These are phyloP conservation scores for Ceramica pisi DNA, from an alignment of 2,888 invertebrate genomes.

Conservation along the genomic window DNA sequence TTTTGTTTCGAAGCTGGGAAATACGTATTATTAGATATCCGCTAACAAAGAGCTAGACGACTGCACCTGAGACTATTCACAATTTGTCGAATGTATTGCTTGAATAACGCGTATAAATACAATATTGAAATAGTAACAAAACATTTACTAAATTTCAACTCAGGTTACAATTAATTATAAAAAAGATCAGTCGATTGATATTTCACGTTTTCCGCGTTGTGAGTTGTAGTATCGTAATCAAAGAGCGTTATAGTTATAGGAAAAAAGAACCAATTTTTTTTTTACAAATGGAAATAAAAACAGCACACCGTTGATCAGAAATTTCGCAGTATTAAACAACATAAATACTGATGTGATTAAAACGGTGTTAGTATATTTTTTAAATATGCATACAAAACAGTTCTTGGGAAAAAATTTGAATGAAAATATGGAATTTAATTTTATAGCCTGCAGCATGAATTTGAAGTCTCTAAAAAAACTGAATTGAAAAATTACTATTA, in stretches of 20 bases:
- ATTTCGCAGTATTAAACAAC: background rate
- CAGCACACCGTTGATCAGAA: background rate
- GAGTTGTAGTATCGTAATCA: too few relatives aligned
- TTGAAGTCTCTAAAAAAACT: background rate
- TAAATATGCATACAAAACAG: background rate
- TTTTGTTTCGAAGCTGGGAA: conserved; percentile 62
- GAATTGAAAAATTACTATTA: conserved; percentile 17
- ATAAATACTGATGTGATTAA: background rate
- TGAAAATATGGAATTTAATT: background rate
- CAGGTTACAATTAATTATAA: background rate
- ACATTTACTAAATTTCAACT: background rate
- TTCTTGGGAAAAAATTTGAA: conserved; percentile 1
- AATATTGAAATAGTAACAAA: conserved; percentile 2
- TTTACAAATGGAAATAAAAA: background rate
- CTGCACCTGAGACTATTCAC: conserved; percentile 67
- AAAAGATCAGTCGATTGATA: background rate
- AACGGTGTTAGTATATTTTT: background rate
- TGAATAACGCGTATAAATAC: conserved; percentile 7
- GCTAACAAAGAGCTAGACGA: conserved; percentile 67
- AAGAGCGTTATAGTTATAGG: background rate
- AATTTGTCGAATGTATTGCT: conserved; percentile 56
- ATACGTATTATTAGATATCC: conserved; percentile 72
- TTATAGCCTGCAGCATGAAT: background rate
- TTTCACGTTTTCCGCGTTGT: background rate
- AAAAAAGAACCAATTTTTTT: background rate